phyloP scores from a whole-genome alignment of 2,113 vertebrate genomes.

The Oostethus manadensis region DNA sequence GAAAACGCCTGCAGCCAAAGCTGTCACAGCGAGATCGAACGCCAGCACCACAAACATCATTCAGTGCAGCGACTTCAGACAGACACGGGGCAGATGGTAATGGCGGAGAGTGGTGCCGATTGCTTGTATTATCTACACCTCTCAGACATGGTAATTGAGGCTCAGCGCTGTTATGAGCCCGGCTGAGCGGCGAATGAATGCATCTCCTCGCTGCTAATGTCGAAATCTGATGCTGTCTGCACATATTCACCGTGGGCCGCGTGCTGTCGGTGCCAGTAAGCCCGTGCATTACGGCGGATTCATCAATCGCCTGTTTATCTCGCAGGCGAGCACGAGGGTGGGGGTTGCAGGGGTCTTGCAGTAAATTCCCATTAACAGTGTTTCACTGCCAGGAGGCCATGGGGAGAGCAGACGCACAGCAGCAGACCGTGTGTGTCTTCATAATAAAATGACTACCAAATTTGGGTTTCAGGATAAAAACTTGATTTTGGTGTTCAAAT shows the following conservation, averaged over 20 bases:
- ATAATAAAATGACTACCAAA: no score
- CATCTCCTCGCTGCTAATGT: slow-evolving; percentile 63
- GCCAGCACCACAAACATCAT: slow-evolving; percentile 21
- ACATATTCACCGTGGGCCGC: slow-evolving; percentile 68
- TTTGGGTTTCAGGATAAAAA: no score
- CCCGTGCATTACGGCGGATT: slow-evolving; percentile 65
- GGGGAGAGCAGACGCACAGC: slow-evolving; percentile 43
- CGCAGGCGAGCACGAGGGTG: slow-evolving; percentile 36
- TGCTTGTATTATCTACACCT: slow-evolving; percentile 70
- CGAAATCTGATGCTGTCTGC: slow-evolving; percentile 68
- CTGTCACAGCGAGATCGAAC: background rate
- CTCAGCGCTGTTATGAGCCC: slow-evolving; percentile 63
- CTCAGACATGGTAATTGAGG: slow-evolving; percentile 69
- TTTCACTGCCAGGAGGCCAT: slow-evolving; percentile 47
- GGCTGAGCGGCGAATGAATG: slow-evolving; percentile 67
- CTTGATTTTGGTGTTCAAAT: no score
- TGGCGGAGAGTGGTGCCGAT: slow-evolving; percentile 64
- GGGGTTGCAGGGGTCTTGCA: slow-evolving; percentile 41
- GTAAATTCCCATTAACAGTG: slow-evolving; percentile 62
- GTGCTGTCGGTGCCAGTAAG: slow-evolving; percentile 66
- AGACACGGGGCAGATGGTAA: slow-evolving; percentile 58
- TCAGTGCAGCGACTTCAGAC: slow-evolving; percentile 51
- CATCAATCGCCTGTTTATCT: slow-evolving; percentile 72
- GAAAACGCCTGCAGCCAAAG: background rate
- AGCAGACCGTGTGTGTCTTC: slow-evolving; percentile 38